These are phyloP conservation scores for Coregonus suidteri DNA, from an alignment of 2,797 vertebrate species.

Conservation along the genomic window DNA sequence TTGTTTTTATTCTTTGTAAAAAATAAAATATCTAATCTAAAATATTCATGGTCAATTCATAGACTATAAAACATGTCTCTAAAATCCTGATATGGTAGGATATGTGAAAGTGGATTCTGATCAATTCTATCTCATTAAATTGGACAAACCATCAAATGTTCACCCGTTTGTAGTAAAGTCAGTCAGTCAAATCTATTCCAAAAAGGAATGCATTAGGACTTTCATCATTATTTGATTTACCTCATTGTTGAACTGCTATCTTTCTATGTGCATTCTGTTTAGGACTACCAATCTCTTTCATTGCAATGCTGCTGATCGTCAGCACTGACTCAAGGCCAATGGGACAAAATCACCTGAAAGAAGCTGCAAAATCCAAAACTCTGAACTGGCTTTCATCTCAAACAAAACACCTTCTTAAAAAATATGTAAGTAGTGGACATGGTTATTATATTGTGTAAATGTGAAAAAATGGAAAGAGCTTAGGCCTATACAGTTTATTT, in stretches of 20 bases:
- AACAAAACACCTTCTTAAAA: not conserved
- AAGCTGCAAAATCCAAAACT: not conserved
- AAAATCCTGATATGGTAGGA: not conserved
- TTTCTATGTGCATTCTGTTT: not conserved
- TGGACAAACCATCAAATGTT: not conserved
- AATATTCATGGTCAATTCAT: not conserved
- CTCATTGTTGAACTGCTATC: not conserved
- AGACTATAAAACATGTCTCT: not conserved
- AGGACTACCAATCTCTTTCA: not conserved
- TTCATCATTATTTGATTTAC: not conserved
- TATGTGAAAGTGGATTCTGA: not conserved
- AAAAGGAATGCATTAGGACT: not conserved
- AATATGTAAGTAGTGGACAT: conserved; percentile 5
- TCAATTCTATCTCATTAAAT: not conserved
- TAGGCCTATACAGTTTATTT: not conserved
- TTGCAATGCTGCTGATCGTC: not conserved
- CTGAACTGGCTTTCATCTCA: not conserved
- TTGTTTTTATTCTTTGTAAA: not conserved
- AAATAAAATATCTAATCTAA: not conserved
- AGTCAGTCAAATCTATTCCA: not conserved
- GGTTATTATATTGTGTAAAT: not conserved
- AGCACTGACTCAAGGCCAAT: not conserved
- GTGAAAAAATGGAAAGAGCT: not conserved
- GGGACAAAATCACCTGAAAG: not conserved
- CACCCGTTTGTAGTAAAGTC: not conserved